Percentiles rank a stretch among this genome's conserved stretches.
Evolutionary conservation across 2,113 vertebrate genomes (phyloP).

Genomic region (Serinus canaria): DNA sequence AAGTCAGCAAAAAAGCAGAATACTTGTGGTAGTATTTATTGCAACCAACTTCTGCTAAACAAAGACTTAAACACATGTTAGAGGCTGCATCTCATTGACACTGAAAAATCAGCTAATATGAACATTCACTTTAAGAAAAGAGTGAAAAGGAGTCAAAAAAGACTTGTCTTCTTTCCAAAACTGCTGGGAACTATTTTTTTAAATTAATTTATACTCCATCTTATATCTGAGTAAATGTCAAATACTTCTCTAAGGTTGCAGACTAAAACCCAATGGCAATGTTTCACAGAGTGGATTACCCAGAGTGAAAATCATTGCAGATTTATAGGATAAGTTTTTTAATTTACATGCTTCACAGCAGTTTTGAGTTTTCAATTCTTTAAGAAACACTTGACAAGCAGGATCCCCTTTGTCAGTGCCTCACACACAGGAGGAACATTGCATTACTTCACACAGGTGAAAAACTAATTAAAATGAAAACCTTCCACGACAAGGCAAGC

Average conservation of each 20-base stretch:
- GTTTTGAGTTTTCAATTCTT: not conserved
- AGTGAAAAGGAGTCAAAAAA: not conserved
- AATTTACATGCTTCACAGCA: not conserved
- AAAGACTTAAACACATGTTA: not conserved
- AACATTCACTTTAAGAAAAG: not conserved
- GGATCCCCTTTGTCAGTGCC: not conserved
- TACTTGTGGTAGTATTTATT: not conserved
- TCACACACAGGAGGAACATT: not conserved
- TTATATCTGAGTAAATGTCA: not conserved
- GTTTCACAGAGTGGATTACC: not conserved
- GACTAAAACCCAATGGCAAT: not conserved
- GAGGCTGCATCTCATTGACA: not conserved
- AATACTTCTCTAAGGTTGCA: not conserved
- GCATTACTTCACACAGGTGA: not conserved
- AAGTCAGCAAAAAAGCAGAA: not conserved
- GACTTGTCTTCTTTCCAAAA: not conserved
- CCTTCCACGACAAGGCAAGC: not conserved
- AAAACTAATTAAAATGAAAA: not conserved
- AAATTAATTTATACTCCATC: not conserved
- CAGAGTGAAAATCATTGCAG: not conserved
- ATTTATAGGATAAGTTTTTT: not conserved
- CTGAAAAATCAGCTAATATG: not conserved
- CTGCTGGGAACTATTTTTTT: not conserved
- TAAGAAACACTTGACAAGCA: not conserved
- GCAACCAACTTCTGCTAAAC: not conserved